Conservation (phyloP, 2,888 invertebrate genomes). For the Acleris laterana region DNA sequence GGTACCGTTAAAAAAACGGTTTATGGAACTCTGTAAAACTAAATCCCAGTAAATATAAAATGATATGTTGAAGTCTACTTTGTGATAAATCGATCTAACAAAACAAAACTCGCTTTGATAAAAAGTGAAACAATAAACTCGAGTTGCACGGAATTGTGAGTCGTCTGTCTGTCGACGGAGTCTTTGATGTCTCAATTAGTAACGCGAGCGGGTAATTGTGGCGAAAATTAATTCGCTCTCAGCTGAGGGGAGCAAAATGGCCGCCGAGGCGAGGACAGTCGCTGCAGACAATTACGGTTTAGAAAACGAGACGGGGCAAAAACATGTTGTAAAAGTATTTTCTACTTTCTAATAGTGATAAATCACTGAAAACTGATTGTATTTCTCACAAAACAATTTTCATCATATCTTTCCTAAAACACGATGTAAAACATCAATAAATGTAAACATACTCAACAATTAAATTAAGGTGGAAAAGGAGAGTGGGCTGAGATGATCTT, state of each 20-base stretch:
- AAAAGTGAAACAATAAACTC: constrained; percentile 49
- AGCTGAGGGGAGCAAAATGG: constrained; percentile 42
- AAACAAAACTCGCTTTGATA: constrained; percentile 22
- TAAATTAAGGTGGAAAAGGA: constrained; percentile 35
- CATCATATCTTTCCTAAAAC: background rate
- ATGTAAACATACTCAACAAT: constrained; percentile 32
- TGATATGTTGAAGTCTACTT: background rate
- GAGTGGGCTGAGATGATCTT: constrained; percentile 38
- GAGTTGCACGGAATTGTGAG: constrained; percentile 48
- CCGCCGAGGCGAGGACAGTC: constrained; percentile 40
- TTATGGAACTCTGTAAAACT: too few relatives aligned
- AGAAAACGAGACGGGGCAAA: constrained; percentile 9
- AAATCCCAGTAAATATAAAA: background rate
- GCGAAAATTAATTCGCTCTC: constrained; percentile 78
- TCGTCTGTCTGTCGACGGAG: constrained; percentile 58
- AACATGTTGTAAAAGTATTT: background rate
- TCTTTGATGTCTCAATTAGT: constrained; percentile 83
- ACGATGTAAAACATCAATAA: constrained; percentile 25
- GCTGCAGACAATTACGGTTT: constrained; percentile 23
- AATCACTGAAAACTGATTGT: background rate
- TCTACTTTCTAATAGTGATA: background rate
- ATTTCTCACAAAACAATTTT: background rate
- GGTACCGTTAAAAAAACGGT: too few relatives aligned
- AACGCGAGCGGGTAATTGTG: constrained; percentile 81
- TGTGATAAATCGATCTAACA: background rate